phyloP scores from a whole-genome alignment of 2,888 invertebrate species.

The Auanema freiburgensis region DNA sequence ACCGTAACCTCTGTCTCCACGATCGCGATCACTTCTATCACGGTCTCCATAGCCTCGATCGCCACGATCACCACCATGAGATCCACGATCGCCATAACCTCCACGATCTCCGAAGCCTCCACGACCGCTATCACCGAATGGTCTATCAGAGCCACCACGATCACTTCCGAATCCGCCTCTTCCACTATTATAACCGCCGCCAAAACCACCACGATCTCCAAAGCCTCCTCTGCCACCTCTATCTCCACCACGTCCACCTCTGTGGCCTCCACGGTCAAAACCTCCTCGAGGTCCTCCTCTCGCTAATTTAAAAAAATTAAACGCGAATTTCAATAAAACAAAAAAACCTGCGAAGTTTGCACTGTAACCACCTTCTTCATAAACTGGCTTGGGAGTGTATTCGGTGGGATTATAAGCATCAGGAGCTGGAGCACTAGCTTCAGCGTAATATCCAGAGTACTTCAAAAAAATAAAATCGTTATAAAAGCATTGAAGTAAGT shows the following conservation, averaged over 20 bases:
- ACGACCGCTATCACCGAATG: conserved; percentile 20
- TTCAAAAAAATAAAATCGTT: background rate
- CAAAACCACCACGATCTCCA: conserved; percentile 18
- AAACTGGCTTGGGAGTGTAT: conserved; percentile 7
- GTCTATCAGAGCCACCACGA: conserved; percentile 22
- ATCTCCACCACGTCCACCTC: conserved; percentile 8
- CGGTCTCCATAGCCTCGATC: background rate
- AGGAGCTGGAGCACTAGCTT: conserved; percentile 26
- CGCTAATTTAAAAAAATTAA: no score
- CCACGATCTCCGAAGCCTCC: conserved; percentile 18
- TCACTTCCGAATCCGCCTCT: conserved; percentile 16
- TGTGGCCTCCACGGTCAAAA: conserved; percentile 3
- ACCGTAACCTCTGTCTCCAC: conserved; percentile 14
- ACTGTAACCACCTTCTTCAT: conserved; percentile 9
- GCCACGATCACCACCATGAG: conserved; percentile 9
- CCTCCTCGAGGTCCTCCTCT: conserved; percentile 9
- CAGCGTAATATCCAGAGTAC: conserved; percentile 22
- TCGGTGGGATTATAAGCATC: conserved; percentile 27
- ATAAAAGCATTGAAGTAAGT: background rate
- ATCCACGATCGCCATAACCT: conserved; percentile 19
- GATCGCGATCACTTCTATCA: conserved; percentile 8
- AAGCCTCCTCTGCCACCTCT: conserved; percentile 13
- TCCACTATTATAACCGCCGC: background rate
- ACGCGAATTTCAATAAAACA: background rate
- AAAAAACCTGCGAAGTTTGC: conserved; percentile 1